Base-by-base conservation (phyloP, 2,797 vertebrate genomes). In the Aratinga solstitialis region DNA sequence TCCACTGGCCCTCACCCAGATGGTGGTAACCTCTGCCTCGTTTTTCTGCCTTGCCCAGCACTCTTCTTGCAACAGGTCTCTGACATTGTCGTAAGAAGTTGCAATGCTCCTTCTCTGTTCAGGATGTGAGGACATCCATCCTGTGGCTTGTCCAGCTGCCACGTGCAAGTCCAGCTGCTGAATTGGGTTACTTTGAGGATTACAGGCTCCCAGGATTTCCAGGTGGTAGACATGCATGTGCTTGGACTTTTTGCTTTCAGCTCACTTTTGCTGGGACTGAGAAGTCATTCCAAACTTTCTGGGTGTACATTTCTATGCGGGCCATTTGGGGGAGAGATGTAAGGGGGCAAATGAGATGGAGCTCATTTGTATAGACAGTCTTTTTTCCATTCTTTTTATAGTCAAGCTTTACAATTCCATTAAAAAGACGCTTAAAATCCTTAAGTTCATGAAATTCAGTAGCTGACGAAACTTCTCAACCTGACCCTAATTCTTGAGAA, bases 21-120 rank as follows among this genome's bases (percentile, higher is more conserved):
- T 11, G 32, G 38, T 11, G 21, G 18, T 40, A 58, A 36, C 23
- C 26, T 79, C 53, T 72, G 18, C 9, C 9, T 7, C 42, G 23
- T 32, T 32, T 5, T 40, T 14, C 51, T 68, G 0, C 32, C 32
- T 59, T 67, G 38, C n/a, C 8, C 29, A 7, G 34, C 19, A 47
- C 47, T 22, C 36, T 43, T 30, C 26, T 19, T 43, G 22, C 15
- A 29, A 7, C 9, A 8, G 4, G 26, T 12, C n/a, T 69, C 38
- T 12, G 43, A 16, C 15, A 0, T 30, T 18, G 15, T 19, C 1
- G 0, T 10, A 6, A 18, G 43, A 63, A 29, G 43, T 11, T 30
- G 20, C 4, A 32, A 38, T 38, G n/a, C 8, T 68, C 14, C 27
- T 9, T 38, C 36, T 45, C 59, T 71, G 10, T 11, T 66, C 11